Base-by-base conservation (phyloP, 2,797 vertebrate genomes). In the Hyperoplus immaculatus region DNA sequence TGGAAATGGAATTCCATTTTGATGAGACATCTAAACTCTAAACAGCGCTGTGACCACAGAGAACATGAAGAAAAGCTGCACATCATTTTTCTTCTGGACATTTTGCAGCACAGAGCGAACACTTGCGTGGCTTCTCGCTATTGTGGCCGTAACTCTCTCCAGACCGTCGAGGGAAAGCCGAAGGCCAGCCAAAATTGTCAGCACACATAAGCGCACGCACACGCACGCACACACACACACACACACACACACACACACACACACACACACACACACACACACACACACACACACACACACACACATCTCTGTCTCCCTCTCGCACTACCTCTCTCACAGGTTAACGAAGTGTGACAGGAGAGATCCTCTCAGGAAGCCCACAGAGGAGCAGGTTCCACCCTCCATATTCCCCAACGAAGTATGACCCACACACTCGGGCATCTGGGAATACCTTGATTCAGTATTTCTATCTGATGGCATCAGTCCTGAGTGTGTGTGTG, bases 1-100 rank as follows among this genome's bases (percentile, higher is more conserved):
- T 85, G 60, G 79, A 87, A 85, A 84, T 84, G 77, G 81, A 92
- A 94, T 93, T 93, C 88, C 86, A 89, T 87, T 85, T 91, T 87
- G 87, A 89, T 93, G 85, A 91, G 82, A 84, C 87, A 77, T 86
- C 60, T 72, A 87, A 87, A 91, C 88, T 90, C 84, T 55, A 84
- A 92, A 88, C 90, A 89, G 85, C 2, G 16, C 81, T 75, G 77
- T 55, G 89, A 89, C 90, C 91, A 81, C 88, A 89, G 68, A 78
- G 88, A 91, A 89, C 83, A 88, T 85, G 90, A 88, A 82, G 63
- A 77, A 91, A 91, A 93, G 90, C 91, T 91, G 89, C 75, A 62
- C 62, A 90, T 88, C 77, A 74, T 92, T 93, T 89, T 87, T 90
- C 89, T 90, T 78, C 77, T 85, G 87, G 90, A 91, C 75, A 64